Percentiles rank a stretch among this genome's conserved stretches.
Conservation (phyloP, 2,888 invertebrate species). For the Amphipyra tragopoginis region DNA sequence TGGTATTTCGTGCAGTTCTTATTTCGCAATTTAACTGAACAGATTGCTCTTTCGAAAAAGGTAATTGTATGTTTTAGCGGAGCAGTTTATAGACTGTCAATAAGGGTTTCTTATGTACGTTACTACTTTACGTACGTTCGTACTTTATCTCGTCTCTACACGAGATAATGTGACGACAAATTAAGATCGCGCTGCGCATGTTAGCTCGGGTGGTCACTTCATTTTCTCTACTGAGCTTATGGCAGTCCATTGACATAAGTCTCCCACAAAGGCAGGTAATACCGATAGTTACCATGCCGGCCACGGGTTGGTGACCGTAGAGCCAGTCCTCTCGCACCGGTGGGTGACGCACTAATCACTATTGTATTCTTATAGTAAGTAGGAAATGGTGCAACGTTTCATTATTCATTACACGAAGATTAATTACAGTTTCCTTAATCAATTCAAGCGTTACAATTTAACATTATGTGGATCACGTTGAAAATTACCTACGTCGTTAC, state of each 20-base stretch:
- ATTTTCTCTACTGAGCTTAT: constrained; percentile 10
- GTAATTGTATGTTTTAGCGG: too few species aligned
- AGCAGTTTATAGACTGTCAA: too few species aligned
- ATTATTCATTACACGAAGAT: constrained; percentile 44
- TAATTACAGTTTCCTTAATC: constrained; percentile 35
- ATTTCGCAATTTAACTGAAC: too few species aligned
- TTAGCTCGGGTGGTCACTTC: too few species aligned
- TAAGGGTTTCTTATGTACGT: too few species aligned
- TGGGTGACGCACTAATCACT: constrained; percentile 19
- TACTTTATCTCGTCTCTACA: too few species aligned
- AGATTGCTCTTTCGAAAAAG: too few species aligned
- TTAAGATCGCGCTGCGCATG: too few species aligned
- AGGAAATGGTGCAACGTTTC: constrained; percentile 41
- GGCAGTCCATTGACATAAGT: constrained; percentile 19
- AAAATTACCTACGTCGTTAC: not conserved
- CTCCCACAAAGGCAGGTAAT: constrained; percentile 17
- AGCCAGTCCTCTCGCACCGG: constrained; percentile 23
- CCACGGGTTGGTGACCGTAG: constrained; percentile 33
- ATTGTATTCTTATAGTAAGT: constrained; percentile 26
- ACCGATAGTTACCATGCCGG: constrained; percentile 8
- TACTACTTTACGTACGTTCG: too few species aligned
- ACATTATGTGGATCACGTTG: constrained; percentile 15
- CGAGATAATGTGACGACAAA: too few species aligned
- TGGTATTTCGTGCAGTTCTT: too few species aligned
- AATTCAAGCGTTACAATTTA: constrained; percentile 38